Evolutionary conservation across 1,140 invertebrate genomes (phyloP).

Genomic region (Limonius californicus): DNA sequence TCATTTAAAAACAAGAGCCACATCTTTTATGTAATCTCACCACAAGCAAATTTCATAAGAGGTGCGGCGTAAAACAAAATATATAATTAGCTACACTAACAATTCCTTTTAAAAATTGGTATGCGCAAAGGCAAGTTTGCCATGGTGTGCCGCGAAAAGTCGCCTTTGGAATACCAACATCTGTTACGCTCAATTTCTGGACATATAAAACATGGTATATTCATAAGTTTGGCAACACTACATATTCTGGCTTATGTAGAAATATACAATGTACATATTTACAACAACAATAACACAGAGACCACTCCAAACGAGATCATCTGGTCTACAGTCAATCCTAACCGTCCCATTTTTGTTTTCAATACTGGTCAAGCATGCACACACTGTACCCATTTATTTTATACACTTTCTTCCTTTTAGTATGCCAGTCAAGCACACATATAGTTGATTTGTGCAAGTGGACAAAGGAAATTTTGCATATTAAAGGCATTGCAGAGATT

Average conservation of each 20-base stretch:
- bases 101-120: constrained; percentile 21
- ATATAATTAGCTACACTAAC: constrained; percentile 23
- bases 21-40: constrained; percentile 22
- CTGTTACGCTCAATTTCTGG: constrained; percentile 9
- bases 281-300: constrained; percentile 31
- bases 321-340: no score
- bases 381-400: no score
- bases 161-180: no score
- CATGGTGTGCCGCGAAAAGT: no score
- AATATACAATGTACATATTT: constrained; percentile 18
- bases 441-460: no score
- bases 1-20: constrained; percentile 32
- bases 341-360: no score
- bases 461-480: no score
- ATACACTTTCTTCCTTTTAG: no score
- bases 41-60: constrained; percentile 42
- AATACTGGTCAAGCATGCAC: no score
- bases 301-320: constrained; percentile 25
- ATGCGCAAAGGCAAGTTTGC: not conserved
- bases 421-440: no score
- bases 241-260: not conserved
- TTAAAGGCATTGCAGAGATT: no score
- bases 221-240: constrained; percentile 4
- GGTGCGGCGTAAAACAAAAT: constrained; percentile 23
- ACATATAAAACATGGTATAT: constrained; percentile 18